A percentile compares a stretch with the other conserved stretches of the same genome.
Conservation (phyloP, 2,113 vertebrate genomes). For the Pholis gunnellus region DNA sequence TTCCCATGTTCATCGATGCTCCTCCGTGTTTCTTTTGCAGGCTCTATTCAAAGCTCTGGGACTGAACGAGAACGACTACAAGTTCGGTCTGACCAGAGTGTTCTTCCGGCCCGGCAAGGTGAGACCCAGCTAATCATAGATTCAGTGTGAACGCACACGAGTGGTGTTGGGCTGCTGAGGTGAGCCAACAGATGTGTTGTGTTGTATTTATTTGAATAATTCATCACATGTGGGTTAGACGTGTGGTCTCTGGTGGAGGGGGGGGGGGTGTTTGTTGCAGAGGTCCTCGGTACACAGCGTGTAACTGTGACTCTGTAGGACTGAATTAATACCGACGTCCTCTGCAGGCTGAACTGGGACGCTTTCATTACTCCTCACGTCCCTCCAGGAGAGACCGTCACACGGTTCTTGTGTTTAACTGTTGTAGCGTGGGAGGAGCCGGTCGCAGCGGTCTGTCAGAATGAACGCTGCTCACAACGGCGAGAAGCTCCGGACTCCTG, state of each 20-base stretch:
- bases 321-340: slow-evolving; percentile 7
- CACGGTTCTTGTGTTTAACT: not conserved
- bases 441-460: too few relatives aligned
- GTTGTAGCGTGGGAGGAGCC: not conserved
- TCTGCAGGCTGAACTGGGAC: not conserved
- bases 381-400: not conserved
- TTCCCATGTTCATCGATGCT: not conserved
- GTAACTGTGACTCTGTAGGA: slow-evolving; percentile 17
- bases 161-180: slow-evolving; percentile 38
- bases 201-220: slow-evolving; percentile 66
- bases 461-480: not conserved
- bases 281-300: slow-evolving; percentile 5
- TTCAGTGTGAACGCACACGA: slow-evolving; percentile 19
- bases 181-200: slow-evolving; percentile 41
- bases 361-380: slow-evolving; percentile 17
- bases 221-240: slow-evolving; percentile 43
- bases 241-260: not conserved
- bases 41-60: slow-evolving; percentile 98
- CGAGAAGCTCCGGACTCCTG: too few relatives aligned
- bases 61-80: slow-evolving; percentile 97
- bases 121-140: slow-evolving; percentile 66
- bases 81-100: slow-evolving; percentile 97
- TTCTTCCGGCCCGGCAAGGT: slow-evolving; percentile 99
- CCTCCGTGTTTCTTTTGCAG: slow-evolving; percentile 78
- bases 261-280: slow-evolving; percentile 9